Base-by-base conservation (phyloP, 2,797 vertebrate genomes). In the Phataginus tricuspis region DNA sequence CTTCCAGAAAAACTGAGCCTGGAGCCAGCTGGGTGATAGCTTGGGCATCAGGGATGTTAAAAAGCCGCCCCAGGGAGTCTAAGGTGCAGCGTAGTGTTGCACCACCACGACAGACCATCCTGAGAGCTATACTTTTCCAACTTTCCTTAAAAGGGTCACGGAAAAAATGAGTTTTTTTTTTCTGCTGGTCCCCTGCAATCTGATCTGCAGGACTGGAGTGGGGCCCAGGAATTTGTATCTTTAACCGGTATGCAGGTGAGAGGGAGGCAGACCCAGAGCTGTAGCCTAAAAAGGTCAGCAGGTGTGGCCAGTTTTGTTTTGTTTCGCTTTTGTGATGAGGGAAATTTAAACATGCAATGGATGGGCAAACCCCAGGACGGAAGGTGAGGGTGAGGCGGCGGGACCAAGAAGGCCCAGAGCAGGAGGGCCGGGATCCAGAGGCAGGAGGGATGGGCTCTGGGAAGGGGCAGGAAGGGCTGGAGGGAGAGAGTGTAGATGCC, bases 41-140 rank as follows among this genome's bases (percentile, higher is more conserved):
- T 71, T 5, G 1, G 19, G 34, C 34, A 42, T 12, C 37, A 29
- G 61, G 29, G 29, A 15, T 14, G 29, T 14, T 31, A 45, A 49
- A 42, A n/a, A 18, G 45, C 16, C 18, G 45, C 15, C 15, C 42
- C 29, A 4, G 72, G 34, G 10, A 3, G 3, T 75, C 27, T 21
- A 49, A n/a, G 45, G 7, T 2, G 3, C 31, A n/a, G 72, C 18
- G n/a, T 31, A 34, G 49, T 7, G n/a, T 14, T 34, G n/a, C 31
- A 18, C n/a, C n/a, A 34, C 31, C 64, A 19, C 64, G 4, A n/a
- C 31, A 31, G n/a, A 14, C 2, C 1, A 0, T 7, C 61, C 6
- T 3, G 0, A 19, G 1, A 19, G 49, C 16, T 23, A 10, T 51
- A 53, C 13, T 34, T 77, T 77, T 53, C 74, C 18, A 11, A 53